phyloP scores from a whole-genome alignment of 2,797 vertebrate genomes.

The Sebastolobus alascanus region DNA sequence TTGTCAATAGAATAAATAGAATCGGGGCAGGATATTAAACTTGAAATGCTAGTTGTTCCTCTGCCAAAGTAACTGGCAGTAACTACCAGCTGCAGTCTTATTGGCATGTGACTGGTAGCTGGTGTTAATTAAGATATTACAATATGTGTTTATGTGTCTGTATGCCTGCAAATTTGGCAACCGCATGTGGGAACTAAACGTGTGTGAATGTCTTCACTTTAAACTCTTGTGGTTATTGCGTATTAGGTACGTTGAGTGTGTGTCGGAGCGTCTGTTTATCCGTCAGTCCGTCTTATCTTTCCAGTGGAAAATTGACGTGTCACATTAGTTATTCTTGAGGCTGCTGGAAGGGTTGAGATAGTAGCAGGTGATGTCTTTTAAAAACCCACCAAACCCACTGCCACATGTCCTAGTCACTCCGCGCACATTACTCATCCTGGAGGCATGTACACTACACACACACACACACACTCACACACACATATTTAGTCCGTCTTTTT shows the following conservation, averaged over 20 bases:
- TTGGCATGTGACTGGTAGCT: constrained; percentile 6
- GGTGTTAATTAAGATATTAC: constrained; percentile 45
- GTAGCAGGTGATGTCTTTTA: constrained; percentile 83
- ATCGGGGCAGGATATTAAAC: constrained; percentile 19
- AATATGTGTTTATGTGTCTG: constrained; percentile 32
- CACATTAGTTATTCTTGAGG: constrained; percentile 73
- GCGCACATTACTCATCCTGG: constrained; percentile 69
- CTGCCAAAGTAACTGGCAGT: background rate
- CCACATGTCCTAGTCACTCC: constrained; percentile 81
- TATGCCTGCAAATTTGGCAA: constrained; percentile 41
- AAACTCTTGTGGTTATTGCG: constrained; percentile 32
- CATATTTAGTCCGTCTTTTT: background rate
- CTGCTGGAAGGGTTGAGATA: constrained; percentile 67
- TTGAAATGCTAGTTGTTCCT: background rate
- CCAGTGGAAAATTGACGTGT: constrained; percentile 75
- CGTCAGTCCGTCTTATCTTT: constrained; percentile 60
- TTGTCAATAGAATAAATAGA: background rate
- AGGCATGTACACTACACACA: constrained; percentile 52
- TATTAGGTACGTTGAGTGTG: background rate
- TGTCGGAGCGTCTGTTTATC: constrained; percentile 14
- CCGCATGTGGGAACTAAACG: constrained; percentile 9
- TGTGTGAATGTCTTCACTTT: constrained; percentile 37
- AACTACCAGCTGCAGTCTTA: constrained; percentile 2
- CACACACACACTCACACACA: constrained; percentile 19
- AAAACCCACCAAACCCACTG: constrained; percentile 77